Conservation (phyloP, 2,797 vertebrate species). For the Coendou prehensilis region DNA sequence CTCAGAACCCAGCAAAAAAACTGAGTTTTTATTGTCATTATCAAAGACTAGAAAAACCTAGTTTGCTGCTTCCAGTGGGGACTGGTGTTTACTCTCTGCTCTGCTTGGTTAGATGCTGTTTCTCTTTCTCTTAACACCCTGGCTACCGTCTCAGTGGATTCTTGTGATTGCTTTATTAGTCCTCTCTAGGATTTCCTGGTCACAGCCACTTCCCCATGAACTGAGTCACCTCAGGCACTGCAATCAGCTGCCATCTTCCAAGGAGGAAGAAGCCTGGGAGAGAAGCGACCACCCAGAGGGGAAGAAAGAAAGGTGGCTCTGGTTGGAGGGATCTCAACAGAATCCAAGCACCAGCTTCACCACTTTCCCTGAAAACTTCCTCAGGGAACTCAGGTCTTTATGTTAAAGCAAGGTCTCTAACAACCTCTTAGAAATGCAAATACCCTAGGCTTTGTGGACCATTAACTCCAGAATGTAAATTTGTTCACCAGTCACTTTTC, state of each 20-base stretch:
- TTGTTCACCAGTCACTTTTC: neutral
- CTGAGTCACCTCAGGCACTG: neutral
- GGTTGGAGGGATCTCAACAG: neutral
- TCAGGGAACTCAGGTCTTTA: neutral
- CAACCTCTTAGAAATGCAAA: conserved; percentile 36
- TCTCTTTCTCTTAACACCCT: conserved; percentile 60
- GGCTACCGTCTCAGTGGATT: neutral
- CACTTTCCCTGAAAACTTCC: neutral
- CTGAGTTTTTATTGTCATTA: neutral
- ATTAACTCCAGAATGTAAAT: neutral
- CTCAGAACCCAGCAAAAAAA: neutral
- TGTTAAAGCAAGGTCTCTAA: neutral
- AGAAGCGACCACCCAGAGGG: neutral
- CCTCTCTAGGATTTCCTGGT: conserved; percentile 53
- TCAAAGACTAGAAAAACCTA: neutral
- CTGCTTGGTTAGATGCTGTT: neutral
- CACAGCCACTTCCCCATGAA: conserved; percentile 47
- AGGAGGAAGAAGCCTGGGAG: neutral
- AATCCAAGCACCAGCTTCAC: neutral
- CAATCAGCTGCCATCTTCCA: neutral
- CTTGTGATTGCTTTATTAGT: conserved; percentile 39
- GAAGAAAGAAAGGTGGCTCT: neutral
- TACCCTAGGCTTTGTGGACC: neutral
- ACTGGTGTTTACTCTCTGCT: neutral
- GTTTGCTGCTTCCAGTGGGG: neutral